Conservation (phyloP, 2,113 vertebrate genomes). For the Malaclemys terrapin region DNA sequence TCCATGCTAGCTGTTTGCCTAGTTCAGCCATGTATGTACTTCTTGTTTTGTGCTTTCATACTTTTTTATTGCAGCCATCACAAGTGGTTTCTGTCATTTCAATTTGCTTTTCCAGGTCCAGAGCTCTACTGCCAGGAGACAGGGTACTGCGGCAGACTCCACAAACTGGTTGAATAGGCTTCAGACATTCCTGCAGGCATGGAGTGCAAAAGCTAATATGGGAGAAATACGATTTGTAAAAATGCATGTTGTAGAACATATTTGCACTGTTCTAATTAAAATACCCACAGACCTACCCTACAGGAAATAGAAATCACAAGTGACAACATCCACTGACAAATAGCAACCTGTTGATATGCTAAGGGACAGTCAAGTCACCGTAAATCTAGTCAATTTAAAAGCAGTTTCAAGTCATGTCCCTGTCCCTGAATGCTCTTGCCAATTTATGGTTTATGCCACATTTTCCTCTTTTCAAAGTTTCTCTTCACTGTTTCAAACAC, state of each 20-base stretch:
- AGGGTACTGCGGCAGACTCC: slow-evolving; percentile 92
- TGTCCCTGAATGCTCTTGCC: neutral
- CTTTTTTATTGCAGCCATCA: slow-evolving; percentile 93
- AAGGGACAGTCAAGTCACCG: neutral
- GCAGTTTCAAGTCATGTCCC: neutral
- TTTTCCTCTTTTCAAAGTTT: neutral
- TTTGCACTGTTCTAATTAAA: too few species aligned
- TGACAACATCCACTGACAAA: accelerated
- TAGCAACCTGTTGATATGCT: neutral
- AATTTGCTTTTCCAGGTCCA: slow-evolving; percentile 88
- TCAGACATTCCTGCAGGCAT: slow-evolving; percentile 95
- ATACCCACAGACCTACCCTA: neutral
- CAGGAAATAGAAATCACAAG: accelerated
- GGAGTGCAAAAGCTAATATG: slow-evolving; percentile 89
- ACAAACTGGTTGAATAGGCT: slow-evolving; percentile 94
- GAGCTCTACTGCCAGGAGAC: slow-evolving; percentile 82
- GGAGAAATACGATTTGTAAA: neutral
- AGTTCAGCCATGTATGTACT: neutral
- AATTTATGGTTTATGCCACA: neutral
- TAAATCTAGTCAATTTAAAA: neutral
- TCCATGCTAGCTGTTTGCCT: accelerated
- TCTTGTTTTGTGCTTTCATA: slow-evolving; percentile 57
- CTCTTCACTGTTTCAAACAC: neutral
- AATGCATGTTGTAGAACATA: neutral
- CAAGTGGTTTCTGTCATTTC: slow-evolving; percentile 88